Evolutionary conservation across 1,140 invertebrate genomes (phyloP).

Genomic region (Lordiphosa mommai): DNA sequence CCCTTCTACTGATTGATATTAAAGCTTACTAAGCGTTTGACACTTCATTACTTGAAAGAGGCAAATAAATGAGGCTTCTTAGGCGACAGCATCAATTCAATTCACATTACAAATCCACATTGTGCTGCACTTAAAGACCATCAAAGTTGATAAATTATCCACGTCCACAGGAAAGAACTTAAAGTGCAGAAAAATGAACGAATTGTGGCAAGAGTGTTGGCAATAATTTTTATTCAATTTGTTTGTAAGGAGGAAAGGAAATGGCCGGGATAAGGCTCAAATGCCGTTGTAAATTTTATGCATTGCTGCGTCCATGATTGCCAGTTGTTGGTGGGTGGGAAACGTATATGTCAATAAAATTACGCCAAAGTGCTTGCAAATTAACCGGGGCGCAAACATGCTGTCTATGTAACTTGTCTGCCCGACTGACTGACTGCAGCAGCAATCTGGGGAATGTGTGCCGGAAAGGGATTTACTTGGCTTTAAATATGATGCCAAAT

Average conservation of each 20-base stretch:
- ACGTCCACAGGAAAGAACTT: neutral
- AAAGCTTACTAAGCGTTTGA: conserved; percentile 11
- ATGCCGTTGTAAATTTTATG: conserved; percentile 43
- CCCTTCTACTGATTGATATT: too few species aligned
- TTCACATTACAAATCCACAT: conserved; percentile 28
- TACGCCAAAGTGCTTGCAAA: conserved; percentile 45
- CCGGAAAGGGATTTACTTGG: neutral
- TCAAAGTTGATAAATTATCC: conserved; percentile 43
- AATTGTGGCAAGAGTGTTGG: conserved; percentile 36
- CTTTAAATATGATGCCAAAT: neutral
- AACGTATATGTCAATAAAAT: conserved; percentile 51
- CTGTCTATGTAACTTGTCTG: neutral
- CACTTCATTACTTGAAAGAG: conserved; percentile 13
- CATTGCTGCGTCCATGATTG: conserved; percentile 36
- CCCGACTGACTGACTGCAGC: neutral
- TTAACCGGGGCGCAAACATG: conserved; percentile 42
- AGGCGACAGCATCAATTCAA: conserved; percentile 15
- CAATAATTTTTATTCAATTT: conserved; percentile 60
- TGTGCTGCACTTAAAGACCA: conserved; percentile 19
- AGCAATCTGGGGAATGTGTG: conserved; percentile 8
- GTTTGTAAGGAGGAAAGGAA: conserved; percentile 7
- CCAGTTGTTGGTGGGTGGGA: conserved; percentile 16
- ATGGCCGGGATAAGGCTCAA: conserved; percentile 1
- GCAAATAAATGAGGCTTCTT: conserved; percentile 29
- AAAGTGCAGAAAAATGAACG: conserved; percentile 11